Evolutionary conservation across 2,113 vertebrate genomes (phyloP), one percentile per base, ranked within the genome.

Genomic region (Petrocephalus microphthalmus): DNA sequence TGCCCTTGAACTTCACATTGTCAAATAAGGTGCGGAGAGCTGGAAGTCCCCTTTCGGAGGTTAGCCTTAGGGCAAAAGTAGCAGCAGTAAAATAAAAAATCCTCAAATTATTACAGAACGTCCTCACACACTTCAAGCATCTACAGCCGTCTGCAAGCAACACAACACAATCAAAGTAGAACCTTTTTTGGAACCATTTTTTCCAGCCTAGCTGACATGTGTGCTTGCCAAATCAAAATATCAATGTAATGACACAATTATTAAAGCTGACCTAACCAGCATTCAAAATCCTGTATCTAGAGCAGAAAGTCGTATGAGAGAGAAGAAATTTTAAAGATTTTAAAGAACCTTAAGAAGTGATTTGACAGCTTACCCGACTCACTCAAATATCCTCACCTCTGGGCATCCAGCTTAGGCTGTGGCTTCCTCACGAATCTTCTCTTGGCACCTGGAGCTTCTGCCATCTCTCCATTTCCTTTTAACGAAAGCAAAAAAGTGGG

Each of bases 21-120:
- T 96, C 95, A 92, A 99, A 99, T 90, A 98, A 33, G 2, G 95
- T 95, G 7, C 97, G 95, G 78, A 99, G 96, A 85, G 97, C 97
- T 86, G 97, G 98, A 87, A 99, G 96, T 88, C 98, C 98, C 93
- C 96, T 94, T 74, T 98, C 96, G 84, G 98, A 99, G 88, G 91
- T 93, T 90, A 99, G 94, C 90, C 98, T 99, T 91, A 84, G 56
- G 91, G 91, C 0, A 88, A 86, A 64, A 49, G 82, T 25, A 87
- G 51, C 47, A 51, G 33, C 19, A 42, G 33, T 78, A 42, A 42
- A 42, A 49, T 25, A 74, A 13, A 85, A 81, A 82, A 5, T 19
- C 10, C 29, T 7, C 53, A 37, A 25, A 81, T n/a, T 25, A 82
- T 54, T 42, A 45, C 29, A 45, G 74, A 42, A 83, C 22, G 20